Conservation (phyloP, 2,888 invertebrate genomes). For the Nipponacmea schrenckii region DNA sequence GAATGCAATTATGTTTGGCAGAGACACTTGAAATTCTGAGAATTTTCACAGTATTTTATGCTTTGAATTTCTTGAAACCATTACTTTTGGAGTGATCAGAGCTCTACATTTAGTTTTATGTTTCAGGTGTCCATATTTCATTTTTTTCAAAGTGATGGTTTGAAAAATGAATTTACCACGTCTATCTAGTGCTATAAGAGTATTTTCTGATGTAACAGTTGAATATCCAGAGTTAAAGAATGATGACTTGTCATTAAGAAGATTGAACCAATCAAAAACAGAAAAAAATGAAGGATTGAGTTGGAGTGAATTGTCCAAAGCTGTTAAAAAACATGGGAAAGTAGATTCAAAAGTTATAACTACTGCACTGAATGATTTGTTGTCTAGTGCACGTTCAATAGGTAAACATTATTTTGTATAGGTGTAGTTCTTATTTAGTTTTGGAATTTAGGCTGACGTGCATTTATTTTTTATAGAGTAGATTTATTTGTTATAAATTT, state of each 20-base stretch:
- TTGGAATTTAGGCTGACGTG: not conserved
- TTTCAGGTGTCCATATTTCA: too few species aligned
- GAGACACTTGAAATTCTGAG: too few species aligned
- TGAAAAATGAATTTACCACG: constrained; percentile 46
- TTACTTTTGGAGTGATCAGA: too few species aligned
- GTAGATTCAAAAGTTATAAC: constrained; percentile 40
- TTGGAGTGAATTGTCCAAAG: constrained; percentile 44
- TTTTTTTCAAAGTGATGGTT: not conserved
- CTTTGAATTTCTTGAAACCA: too few species aligned
- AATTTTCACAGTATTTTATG: too few species aligned
- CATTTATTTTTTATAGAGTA: too few species aligned
- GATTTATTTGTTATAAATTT: too few species aligned
- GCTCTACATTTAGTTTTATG: too few species aligned
- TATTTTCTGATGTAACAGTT: constrained; percentile 44
- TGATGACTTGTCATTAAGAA: constrained; percentile 43
- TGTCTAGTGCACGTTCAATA: constrained; percentile 46
- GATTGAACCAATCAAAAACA: constrained; percentile 43
- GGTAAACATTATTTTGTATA: constrained; percentile 33
- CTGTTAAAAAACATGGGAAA: constrained; percentile 40
- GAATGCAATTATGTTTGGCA: too few species aligned
- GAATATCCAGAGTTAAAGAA: constrained; percentile 19
- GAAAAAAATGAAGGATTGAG: constrained; percentile 43
- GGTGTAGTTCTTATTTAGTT: constrained; percentile 16
- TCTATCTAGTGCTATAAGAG: constrained; percentile 51
- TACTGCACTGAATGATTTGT: constrained; percentile 43